Conservation (phyloP, 2,797 vertebrate species). For the Gastrophryne carolinensis region DNA sequence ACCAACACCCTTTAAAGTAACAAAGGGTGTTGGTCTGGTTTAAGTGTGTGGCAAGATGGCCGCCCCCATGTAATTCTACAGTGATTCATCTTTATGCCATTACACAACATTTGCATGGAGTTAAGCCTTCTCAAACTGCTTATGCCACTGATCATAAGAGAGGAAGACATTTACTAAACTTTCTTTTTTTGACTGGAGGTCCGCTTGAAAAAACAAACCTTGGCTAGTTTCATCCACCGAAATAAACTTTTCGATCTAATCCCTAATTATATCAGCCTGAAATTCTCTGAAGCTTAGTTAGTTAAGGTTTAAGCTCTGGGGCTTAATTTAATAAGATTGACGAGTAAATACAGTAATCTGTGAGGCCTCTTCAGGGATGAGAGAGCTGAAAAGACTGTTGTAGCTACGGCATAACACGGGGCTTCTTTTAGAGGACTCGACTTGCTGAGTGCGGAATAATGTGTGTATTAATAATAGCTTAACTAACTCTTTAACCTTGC, state of each 20-base stretch:
- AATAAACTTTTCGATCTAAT: slow-evolving; percentile 22
- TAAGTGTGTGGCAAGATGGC: too few relatives aligned
- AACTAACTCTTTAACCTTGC: slow-evolving; percentile 30
- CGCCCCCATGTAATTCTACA: too few relatives aligned
- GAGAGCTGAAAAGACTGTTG: neutral
- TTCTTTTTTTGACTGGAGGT: neutral
- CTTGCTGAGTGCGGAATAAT: slow-evolving; percentile 19
- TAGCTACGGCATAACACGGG: neutral
- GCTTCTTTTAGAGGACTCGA: neutral
- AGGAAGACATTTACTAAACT: too few relatives aligned
- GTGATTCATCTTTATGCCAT: too few relatives aligned
- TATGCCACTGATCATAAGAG: too few relatives aligned
- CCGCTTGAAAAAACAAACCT: too few relatives aligned
- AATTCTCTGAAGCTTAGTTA: slow-evolving; percentile 11
- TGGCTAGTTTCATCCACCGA: neutral
- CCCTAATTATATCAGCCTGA: slow-evolving; percentile 26
- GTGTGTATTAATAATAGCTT: slow-evolving; percentile 6
- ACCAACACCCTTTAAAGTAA: too few relatives aligned
- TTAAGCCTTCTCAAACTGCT: too few relatives aligned
- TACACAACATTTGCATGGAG: too few relatives aligned
- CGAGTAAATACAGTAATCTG: slow-evolving; percentile 28
- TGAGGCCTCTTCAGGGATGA: neutral
- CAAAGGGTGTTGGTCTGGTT: too few relatives aligned
- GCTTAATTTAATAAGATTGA: slow-evolving; percentile 4
- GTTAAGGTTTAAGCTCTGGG: neutral